Percentiles rank a stretch among this genome's conserved stretches.
These are phyloP conservation scores for Atractosteus spatula DNA, from an alignment of 2,113 vertebrate species.

Conservation along the genomic window DNA sequence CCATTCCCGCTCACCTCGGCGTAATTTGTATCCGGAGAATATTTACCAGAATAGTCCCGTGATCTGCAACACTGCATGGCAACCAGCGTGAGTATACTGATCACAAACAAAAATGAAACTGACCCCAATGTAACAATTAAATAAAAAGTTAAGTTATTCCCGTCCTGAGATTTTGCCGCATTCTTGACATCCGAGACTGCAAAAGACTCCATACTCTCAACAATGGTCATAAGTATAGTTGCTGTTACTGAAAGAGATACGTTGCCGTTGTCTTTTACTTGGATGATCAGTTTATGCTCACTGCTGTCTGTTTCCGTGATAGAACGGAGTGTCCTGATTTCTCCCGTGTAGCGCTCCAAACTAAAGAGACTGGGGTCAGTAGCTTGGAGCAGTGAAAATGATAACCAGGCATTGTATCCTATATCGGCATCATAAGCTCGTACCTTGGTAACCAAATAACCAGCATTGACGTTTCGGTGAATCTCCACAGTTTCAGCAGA, in stretches of 20 bases:
- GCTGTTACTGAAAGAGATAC: slow-evolving; percentile 23
- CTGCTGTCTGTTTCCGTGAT: slow-evolving; percentile 10
- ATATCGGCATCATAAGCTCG: slow-evolving; percentile 30
- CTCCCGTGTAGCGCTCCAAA: slow-evolving; percentile 20
- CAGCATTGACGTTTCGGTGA: slow-evolving; percentile 15
- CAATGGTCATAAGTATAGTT: slow-evolving; percentile 11
- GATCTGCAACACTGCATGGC: slow-evolving; percentile 24
- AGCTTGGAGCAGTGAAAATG: slow-evolving; percentile 18
- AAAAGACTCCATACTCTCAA: slow-evolving; percentile 14
- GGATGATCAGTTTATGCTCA: slow-evolving; percentile 18
- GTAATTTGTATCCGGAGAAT: slow-evolving; percentile 7
- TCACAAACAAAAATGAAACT: slow-evolving; percentile 16
- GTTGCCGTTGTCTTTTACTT: slow-evolving; percentile 26
- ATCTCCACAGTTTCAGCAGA: slow-evolving; percentile 12
- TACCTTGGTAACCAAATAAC: slow-evolving; percentile 29
- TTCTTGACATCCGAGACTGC: slow-evolving; percentile 8
- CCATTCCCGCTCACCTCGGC: slow-evolving; percentile 18
- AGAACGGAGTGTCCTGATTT: slow-evolving; percentile 30
- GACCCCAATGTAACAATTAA: slow-evolving; percentile 15
- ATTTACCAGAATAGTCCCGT: slow-evolving; percentile 12
- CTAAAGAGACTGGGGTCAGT: slow-evolving; percentile 25
- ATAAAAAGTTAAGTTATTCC: slow-evolving; percentile 19
- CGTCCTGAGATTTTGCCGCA: slow-evolving; percentile 10
- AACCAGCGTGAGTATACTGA: slow-evolving; percentile 17
- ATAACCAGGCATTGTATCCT: slow-evolving; percentile 28